Evolutionary conservation across 2,113 vertebrate genomes (phyloP), one percentile per base, ranked within the genome.

Genomic region (Semicossyphus pulcher): DNA sequence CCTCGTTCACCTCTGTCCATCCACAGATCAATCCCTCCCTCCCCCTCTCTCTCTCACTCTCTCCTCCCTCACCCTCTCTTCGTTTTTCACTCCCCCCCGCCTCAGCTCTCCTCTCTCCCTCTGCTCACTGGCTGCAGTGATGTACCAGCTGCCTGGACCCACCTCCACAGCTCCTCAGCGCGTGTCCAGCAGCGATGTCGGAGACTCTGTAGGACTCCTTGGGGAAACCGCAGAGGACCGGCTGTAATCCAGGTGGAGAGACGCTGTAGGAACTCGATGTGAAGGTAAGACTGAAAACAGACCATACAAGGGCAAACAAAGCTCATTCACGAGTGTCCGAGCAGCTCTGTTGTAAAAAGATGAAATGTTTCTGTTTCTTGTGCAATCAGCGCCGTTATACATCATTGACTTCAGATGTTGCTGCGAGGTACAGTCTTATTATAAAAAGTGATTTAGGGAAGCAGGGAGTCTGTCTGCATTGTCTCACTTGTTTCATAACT

Each of bases 51-150:
- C 28, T 16, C 34, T 26, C 66, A 14, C 44, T 63, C 58, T 34
- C 36, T 41, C 77, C 36, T 37, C 56, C 42, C 21, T 23, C 26
- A 0, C 74, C 37, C 65, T 20, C 60, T 21, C 41, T 12, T 12
- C 20, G 6, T 44, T 45, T 47, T 56, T 65, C 59, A 44, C 67
- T 73, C 81, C 77, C 51, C 72, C 79, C 72, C 72, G 52, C 41
- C 58, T 77, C 79, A 44, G 65, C 23, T 62, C 78, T 71, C 67
- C 67, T 21, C 48, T 56, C 60, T 60, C 65, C 23, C 72, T 74
- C 57, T 11, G 21, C 70, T 91, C 78, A 75, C 69, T 89, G 31
- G 14, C 31, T 71, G 86, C 76, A 90, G 87, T 84, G 84, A 91
- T 92, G 91, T 51, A 59, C 80, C 18, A 29, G 62, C 84, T 57